Base-by-base conservation (phyloP, 1,140 invertebrate genomes). In the Drosophila arawakana region DNA sequence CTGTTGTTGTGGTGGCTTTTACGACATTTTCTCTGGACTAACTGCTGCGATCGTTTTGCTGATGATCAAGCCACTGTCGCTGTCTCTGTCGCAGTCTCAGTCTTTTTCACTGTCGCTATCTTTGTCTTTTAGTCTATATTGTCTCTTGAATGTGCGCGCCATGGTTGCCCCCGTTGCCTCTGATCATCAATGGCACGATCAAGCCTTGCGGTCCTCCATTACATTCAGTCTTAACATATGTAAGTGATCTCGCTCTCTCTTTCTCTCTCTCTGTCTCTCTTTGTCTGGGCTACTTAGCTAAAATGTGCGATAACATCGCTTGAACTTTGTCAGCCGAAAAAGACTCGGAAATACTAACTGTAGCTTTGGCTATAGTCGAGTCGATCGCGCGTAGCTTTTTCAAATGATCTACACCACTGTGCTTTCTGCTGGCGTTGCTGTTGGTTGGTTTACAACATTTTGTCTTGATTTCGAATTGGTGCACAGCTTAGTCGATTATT, bases 101-200 rank as follows among this genome's bases (percentile, higher is more conserved):
- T 25, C 25, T 25, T 25, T 25, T 25, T 25, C 25, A 4, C 4
- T 25, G 25, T 25, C 25, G 25, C 25, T 25, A 10, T 39, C 61
- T 35, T 35, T 39, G 62, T 63, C 58, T 75, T 58, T 66, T 44
- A 41, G 59, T 65, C 58, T 62, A 46, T 62, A 58, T 15, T 39
- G 55, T 37, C 41, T 30, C 13, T 61, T 30, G 34, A 61, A 44
- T 61, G 34, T 55, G 52, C 41, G 55, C 25, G 43, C 18, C 43
- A 15, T 61, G 57, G 57, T 35, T 76, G 44, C 67, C 57, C 43
- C 47, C 78, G 59, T 54, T 47, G 65, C 34, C 59, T 66, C 82
- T 82, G 69, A 86, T 82, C 76, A 88, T 88, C 80, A 74, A 74
- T 72, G 73, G 80, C 83, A 88, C 84, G 83, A 89, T 84, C 81